Conservation (phyloP, 2,113 vertebrate species). For the Oreotrochilus melanogaster region DNA sequence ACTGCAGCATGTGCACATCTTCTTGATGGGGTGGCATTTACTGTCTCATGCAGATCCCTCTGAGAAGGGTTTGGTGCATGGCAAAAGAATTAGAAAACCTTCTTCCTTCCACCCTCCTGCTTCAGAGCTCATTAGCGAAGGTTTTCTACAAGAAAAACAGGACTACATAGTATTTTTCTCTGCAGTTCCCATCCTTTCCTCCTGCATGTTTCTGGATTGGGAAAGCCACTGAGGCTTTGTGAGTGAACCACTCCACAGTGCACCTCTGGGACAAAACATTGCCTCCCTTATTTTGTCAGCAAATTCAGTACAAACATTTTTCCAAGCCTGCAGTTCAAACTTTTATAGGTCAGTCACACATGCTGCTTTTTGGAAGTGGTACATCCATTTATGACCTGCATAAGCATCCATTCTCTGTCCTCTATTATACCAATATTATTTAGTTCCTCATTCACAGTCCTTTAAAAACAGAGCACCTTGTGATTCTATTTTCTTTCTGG, state of each 20-base stretch:
- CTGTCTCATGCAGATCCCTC: background rate
- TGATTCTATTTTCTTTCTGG: background rate
- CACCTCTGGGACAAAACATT: background rate
- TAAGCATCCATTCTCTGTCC: background rate
- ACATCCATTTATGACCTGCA: background rate
- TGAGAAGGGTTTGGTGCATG: background rate
- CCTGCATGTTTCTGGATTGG: background rate
- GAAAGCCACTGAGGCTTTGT: background rate
- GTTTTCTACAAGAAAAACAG: background rate
- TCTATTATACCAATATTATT: background rate
- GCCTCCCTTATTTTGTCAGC: background rate
- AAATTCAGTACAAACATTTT: background rate
- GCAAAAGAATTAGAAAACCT: background rate
- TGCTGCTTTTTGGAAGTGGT: background rate
- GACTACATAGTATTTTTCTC: background rate
- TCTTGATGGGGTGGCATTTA: background rate
- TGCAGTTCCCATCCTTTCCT: background rate
- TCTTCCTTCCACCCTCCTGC: background rate
- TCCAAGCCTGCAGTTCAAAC: background rate
- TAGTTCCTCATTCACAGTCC: background rate
- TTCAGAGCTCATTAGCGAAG: background rate
- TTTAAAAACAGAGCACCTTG: conserved; percentile 4
- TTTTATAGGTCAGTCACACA: background rate
- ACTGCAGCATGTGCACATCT: background rate
- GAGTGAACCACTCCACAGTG: background rate